Evolutionary conservation across 2,888 invertebrate species (phyloP).

Genomic region (Antitype chi): DNA sequence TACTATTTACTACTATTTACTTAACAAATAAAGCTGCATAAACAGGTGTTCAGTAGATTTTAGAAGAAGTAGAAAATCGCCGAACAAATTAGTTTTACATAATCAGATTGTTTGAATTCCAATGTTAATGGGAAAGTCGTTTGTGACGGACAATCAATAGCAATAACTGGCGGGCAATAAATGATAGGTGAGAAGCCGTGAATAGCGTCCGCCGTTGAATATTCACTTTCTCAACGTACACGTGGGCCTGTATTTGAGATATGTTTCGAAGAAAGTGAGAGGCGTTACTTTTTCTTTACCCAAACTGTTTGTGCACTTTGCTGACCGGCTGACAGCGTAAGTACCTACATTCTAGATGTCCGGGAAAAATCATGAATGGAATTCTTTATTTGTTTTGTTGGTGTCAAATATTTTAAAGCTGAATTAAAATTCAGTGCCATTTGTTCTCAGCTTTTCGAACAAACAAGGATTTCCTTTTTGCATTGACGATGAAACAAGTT

Average conservation of each 20-base stretch:
- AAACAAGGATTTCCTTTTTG: conserved; percentile 36
- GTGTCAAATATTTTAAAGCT: conserved; percentile 14
- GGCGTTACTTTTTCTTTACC: conserved; percentile 85
- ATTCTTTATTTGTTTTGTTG: conserved; percentile 44
- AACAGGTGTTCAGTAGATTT: conserved; percentile 18
- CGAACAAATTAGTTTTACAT: conserved; percentile 52
- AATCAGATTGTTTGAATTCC: conserved; percentile 61
- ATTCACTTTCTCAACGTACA: conserved; percentile 85
- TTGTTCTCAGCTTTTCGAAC: conserved; percentile 12
- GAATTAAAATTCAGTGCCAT: conserved; percentile 19
- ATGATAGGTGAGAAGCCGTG: conserved; percentile 72
- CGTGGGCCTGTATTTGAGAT: conserved; percentile 79
- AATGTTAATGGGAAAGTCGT: conserved; percentile 76
- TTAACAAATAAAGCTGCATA: conserved; percentile 18
- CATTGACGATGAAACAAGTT: conserved; percentile 11
- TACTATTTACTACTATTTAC: no score
- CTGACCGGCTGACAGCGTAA: conserved; percentile 50
- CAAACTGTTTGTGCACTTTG: conserved; percentile 78
- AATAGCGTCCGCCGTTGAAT: conserved; percentile 73
- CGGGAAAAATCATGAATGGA: conserved; percentile 59
- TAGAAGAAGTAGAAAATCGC: conserved; percentile 51
- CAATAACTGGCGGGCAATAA: conserved; percentile 74
- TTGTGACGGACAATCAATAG: conserved; percentile 75
- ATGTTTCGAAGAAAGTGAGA: conserved; percentile 87
- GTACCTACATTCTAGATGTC: conserved; percentile 41